Percentiles rank a stretch among this genome's conserved stretches.
Conservation (phyloP, 2,113 vertebrate species). For the Natator depressus region DNA sequence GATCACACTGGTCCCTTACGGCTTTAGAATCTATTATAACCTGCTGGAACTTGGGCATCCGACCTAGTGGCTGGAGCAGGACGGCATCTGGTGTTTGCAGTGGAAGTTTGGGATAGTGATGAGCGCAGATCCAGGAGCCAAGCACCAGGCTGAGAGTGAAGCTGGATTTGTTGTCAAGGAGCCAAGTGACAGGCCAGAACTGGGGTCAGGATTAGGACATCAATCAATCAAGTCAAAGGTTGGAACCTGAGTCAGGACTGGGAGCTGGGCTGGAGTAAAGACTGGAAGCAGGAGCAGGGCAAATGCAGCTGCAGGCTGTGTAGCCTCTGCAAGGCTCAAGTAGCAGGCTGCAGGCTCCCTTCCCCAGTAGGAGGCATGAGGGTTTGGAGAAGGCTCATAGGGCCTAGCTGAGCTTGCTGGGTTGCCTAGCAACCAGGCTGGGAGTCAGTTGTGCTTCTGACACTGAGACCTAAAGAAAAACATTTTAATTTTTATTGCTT, state of each 20-base stretch:
- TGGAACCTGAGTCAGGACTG: neutral
- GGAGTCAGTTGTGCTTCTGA: neutral
- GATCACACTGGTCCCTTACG: neutral
- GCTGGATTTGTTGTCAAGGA: neutral
- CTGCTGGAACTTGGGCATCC: neutral
- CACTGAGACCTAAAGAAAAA: neutral
- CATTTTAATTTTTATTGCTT: neutral
- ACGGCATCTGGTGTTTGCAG: neutral
- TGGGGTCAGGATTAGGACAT: neutral
- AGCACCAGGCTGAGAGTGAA: neutral
- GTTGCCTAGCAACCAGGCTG: neutral
- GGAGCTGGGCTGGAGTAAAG: neutral
- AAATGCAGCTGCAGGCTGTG: neutral
- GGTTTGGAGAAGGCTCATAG: neutral
- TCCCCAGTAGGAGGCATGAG: neutral
- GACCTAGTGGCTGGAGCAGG: neutral
- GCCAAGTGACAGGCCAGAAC: neutral
- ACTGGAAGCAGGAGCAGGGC: neutral
- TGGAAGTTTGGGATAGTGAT: neutral
- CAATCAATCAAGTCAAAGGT: neutral
- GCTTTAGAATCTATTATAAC: neutral
- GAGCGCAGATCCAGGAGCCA: neutral
- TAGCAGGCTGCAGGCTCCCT: neutral
- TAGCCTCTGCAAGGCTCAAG: neutral
- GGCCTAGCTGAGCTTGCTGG: neutral